Evolutionary conservation across 92 coral and sea anemone species (phyloP).

Genomic region (Micromussa lordhowensis): DNA sequence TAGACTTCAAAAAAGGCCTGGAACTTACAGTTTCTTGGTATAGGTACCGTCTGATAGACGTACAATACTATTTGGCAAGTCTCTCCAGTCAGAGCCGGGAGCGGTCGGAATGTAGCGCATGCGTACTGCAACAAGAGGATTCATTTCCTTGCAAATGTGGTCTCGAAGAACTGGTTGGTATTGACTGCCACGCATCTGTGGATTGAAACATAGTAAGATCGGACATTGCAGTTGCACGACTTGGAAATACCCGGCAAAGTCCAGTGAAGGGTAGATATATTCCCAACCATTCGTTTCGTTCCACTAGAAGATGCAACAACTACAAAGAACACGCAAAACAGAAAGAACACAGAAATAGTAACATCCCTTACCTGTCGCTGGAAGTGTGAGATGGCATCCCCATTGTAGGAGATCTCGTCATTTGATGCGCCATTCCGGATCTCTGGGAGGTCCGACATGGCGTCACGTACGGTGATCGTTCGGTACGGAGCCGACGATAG

Average conservation of each 20-base stretch:
- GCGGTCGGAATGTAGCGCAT: constrained; percentile 92
- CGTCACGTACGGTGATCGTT: constrained; percentile 95
- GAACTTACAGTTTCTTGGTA: constrained; percentile 86
- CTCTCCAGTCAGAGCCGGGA: constrained; percentile 99
- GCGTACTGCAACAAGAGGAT: constrained; percentile 90
- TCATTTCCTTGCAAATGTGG: constrained; percentile 97
- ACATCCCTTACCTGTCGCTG: constrained; percentile 80
- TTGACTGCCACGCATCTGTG: constrained; percentile 90
- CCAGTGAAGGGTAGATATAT: not conserved
- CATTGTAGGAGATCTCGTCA: constrained; percentile 78
- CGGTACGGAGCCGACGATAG: constrained; percentile 93
- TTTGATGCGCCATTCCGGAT: constrained; percentile 83
- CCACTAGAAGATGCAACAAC: not conserved
- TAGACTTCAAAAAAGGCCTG: not conserved
- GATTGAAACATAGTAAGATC: not conserved
- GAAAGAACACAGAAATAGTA: not conserved
- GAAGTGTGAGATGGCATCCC: constrained; percentile 93
- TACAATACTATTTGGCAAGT: constrained; percentile 84
- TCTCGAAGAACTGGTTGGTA: constrained; percentile 90
- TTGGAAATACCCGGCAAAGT: not conserved
- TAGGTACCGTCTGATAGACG: constrained; percentile 81
- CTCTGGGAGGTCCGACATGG: constrained; percentile 99
- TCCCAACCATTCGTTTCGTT: not conserved
- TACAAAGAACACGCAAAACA: not conserved
- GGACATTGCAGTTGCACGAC: not conserved